Base-by-base conservation (phyloP, 2,888 invertebrate genomes). In the Parnassius smintheus region DNA sequence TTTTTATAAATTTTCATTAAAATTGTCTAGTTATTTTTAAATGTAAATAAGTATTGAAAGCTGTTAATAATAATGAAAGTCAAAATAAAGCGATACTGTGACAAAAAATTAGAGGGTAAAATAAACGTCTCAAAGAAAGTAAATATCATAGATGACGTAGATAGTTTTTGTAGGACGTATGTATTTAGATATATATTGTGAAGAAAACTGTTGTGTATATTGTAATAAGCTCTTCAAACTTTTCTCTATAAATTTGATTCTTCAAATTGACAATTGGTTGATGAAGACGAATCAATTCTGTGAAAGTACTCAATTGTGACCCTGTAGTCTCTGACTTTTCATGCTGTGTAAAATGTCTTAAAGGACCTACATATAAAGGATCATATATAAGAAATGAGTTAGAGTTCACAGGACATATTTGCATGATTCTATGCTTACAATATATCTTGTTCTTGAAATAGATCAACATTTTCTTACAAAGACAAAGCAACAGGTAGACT, bases 41-140 rank as follows among this genome's bases (percentile, higher is more conserved):
- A 74, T 86, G 83, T 88, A 86, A 84, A 83, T 90, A 88, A 83
- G 78, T 88, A 88, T 81, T 84, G 78, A 83, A 66, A 83, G 84
- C 74, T 86, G 84, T 88, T 88, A 82, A 85, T 88, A 83, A 81
- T 86, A 87, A 83, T 77, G 75, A 86, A 79, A 89, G 91, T 91
- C 91, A 91, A 90, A 89, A 89, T 90, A 87, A 91, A 91, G 91
- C 91, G 86, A 86, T 79, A 89, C 91, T 91, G 91, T 91, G 91
- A 91, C 82, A 91, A 91, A 88, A 52, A 78, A 84, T 88, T 91
- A 91, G 91, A 86, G 80, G 83, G 80, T 88, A 88, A 82, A 78
- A 75, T 76, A 82, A 69, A 77, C 85, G 88, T 89, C 88, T 85
- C 82, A 83, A 85, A 83, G 71, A 72, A 75, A 77, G 71, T 73